phyloP scores from a whole-genome alignment of 2,888 invertebrate species.

The Periphyllus acericola region DNA sequence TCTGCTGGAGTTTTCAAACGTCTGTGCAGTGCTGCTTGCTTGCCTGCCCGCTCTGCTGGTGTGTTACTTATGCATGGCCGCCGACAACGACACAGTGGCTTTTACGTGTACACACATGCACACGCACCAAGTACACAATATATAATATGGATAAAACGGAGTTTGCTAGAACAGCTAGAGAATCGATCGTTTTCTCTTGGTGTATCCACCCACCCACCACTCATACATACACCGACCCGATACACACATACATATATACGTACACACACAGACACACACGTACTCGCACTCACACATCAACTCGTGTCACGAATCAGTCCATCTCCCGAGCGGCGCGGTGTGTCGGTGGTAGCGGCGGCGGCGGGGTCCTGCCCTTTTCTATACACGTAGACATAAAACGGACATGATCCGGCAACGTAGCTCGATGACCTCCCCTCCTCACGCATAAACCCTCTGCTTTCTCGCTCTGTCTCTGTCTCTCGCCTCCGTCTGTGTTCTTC shows the following conservation, averaged over 20 bases:
- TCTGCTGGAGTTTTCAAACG: slow-evolving; percentile 53
- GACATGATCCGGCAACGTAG: slow-evolving; percentile 53
- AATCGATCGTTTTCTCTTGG: slow-evolving; percentile 61
- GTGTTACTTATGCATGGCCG: slow-evolving; percentile 59
- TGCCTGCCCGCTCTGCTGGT: slow-evolving; percentile 31
- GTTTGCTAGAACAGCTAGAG: slow-evolving; percentile 61
- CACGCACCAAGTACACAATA: not conserved
- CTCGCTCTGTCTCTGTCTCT: not conserved
- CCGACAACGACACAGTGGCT: slow-evolving; percentile 59
- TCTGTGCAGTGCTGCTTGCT: slow-evolving; percentile 32
- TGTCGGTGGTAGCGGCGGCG: slow-evolving; percentile 25
- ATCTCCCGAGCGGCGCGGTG: slow-evolving; percentile 39
- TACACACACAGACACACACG: not conserved
- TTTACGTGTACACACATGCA: slow-evolving; percentile 41
- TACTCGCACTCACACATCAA: slow-evolving; percentile 5
- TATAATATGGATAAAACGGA: slow-evolving; percentile 59
- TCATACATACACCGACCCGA: slow-evolving; percentile 3
- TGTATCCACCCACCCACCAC: slow-evolving; percentile 45
- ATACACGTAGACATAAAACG: slow-evolving; percentile 32
- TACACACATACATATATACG: not conserved
- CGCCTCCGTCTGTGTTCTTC: not conserved
- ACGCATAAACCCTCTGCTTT: slow-evolving; percentile 12
- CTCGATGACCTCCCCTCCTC: slow-evolving; percentile 58
- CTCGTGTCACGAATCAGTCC: slow-evolving; percentile 61
- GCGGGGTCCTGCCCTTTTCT: slow-evolving; percentile 61